phyloP scores from a whole-genome alignment of 1,140 invertebrate species.

The Grapholita molesta region DNA sequence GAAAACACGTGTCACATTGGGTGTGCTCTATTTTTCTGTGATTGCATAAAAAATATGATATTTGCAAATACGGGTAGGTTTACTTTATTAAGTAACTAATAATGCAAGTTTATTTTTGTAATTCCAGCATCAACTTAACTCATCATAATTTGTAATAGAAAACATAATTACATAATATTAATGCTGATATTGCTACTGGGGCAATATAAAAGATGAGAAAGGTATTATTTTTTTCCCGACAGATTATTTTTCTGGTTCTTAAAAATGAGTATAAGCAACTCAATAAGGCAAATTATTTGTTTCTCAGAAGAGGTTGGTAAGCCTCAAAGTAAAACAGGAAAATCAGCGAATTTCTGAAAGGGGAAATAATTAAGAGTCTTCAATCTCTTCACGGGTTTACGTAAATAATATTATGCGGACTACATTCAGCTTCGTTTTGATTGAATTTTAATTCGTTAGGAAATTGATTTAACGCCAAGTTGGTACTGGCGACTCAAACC shows the following conservation, averaged over 20 bases:
- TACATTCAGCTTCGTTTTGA: not conserved
- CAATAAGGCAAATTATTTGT: not conserved
- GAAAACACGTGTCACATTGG: not conserved
- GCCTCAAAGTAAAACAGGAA: not conserved
- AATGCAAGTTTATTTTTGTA: too few relatives aligned
- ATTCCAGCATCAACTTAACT: too few relatives aligned
- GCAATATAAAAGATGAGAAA: not conserved
- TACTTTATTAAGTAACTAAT: not conserved
- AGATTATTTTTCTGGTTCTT: not conserved
- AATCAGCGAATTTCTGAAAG: not conserved
- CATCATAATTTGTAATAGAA: too few relatives aligned
- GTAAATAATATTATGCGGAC: not conserved
- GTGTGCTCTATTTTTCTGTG: not conserved
- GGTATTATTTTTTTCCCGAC: not conserved
- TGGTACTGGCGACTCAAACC: not conserved
- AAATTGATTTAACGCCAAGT: not conserved
- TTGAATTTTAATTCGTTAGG: not conserved
- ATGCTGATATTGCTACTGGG: too few relatives aligned
- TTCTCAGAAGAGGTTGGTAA: not conserved
- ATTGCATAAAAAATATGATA: too few relatives aligned
- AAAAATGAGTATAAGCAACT: not conserved
- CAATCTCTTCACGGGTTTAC: constrained; percentile 10
- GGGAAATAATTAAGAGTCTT: constrained; percentile 7
- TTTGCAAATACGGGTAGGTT: not conserved
- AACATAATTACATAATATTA: too few relatives aligned